Conservation (phyloP, 2,113 vertebrate genomes). For the Carassius carassius region DNA sequence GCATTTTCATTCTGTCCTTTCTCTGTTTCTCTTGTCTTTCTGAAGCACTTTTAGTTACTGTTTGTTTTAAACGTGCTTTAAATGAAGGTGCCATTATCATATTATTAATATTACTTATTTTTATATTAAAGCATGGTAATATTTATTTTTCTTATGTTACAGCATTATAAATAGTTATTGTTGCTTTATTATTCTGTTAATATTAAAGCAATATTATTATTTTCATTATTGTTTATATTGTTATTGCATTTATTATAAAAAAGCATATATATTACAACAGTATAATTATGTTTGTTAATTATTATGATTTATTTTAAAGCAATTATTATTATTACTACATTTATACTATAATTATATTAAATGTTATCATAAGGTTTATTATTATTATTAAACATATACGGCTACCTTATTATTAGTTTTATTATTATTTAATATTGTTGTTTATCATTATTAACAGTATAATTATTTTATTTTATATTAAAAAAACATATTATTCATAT, state of each 20-base stretch:
- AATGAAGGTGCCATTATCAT: background rate
- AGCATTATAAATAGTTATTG: background rate
- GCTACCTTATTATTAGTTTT: background rate
- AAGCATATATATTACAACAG: background rate
- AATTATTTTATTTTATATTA: background rate
- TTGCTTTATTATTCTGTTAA: background rate
- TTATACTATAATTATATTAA: background rate
- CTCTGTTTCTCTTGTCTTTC: background rate
- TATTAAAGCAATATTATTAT: background rate
- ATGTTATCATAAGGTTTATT: background rate
- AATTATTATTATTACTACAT: background rate
- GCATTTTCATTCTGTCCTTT: background rate
- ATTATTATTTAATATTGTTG: background rate
- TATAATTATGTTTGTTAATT: background rate
- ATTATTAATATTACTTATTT: no score
- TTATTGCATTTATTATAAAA: background rate
- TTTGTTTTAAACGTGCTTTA: background rate
- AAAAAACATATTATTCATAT: background rate
- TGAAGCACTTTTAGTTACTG: no score
- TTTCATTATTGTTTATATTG: background rate
- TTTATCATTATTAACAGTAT: background rate
- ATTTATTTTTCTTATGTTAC: background rate
- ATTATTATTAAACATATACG: background rate
- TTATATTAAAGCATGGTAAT: no score
- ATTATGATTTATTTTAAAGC: background rate